Base-by-base conservation (phyloP, 2,113 vertebrate species). In the Macaca fascicularis region DNA sequence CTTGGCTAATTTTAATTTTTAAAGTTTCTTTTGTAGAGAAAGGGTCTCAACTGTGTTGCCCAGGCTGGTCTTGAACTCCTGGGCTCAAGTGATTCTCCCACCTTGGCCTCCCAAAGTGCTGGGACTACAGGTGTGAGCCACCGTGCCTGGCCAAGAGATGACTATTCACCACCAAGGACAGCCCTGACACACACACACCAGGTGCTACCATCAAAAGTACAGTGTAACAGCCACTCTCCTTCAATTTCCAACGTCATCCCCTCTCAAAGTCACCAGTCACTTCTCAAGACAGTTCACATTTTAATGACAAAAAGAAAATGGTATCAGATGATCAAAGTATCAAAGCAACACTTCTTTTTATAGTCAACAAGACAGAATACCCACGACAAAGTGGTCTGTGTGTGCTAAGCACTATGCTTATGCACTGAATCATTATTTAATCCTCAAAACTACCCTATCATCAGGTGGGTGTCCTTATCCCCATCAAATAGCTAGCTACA, bases 351-450 rank as follows among this genome's bases (percentile, higher is more conserved):
- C 70, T 90, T 80, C 70, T 72, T 74, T 82, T 82, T 30, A 38
- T 67, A 40, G 14, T 50, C 30, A 35, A 35, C 16, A 22, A 0
- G 32, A 90, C 35, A 82, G 74, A 43, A 38, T 0, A 32, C n/a
- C 23, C 78, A 81, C 32, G 3, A n/a, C n/a, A 59, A 23, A 20
- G 27, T 6, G 50, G 25, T 5, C 61, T 89, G 13, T 45, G n/a
- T 45, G 35, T 67, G 57, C 23, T 11, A 3, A 67, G 83, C 22
- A 40, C 10, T 13, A 7, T 8, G 11, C 59, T 25, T 4, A 32
- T 9, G 17, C 2, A 1, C 12, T 10, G 43, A 30, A 8, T 20
- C 23, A 2, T 4, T 30, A 4, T 4, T 57, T 45, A 4, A 5
- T 27, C 50, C 30, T 55, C 57, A 80, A 16, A 70, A 50, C 84